phyloP scores from a whole-genome alignment of 2,113 vertebrate genomes.

The Grammomys surdaster region DNA sequence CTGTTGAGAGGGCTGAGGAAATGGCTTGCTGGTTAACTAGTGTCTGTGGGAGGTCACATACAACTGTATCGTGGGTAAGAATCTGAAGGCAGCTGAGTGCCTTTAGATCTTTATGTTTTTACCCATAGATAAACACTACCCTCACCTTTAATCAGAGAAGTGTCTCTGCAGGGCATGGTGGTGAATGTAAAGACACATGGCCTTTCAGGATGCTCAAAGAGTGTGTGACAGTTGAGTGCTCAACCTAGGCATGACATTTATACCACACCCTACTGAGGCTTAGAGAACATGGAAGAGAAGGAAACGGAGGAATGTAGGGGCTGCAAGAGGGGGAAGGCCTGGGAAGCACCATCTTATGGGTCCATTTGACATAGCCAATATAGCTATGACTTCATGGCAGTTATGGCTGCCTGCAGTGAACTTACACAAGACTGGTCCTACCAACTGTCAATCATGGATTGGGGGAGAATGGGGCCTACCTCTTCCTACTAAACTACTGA shows the following conservation, averaged over 20 bases:
- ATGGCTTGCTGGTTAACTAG: background rate
- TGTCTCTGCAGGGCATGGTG: too few relatives aligned
- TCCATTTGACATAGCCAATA: background rate
- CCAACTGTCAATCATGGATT: background rate
- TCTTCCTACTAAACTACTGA: background rate
- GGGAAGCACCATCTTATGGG: background rate
- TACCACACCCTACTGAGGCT: background rate
- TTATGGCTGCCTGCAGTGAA: background rate
- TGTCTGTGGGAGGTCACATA: background rate
- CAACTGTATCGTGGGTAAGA: slow-evolving; percentile 33
- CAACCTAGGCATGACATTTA: background rate
- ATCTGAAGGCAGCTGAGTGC: background rate
- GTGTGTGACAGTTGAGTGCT: background rate
- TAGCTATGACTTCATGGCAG: background rate
- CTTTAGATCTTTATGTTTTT: background rate
- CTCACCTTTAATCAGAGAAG: background rate
- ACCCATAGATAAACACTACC: background rate
- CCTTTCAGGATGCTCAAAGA: background rate
- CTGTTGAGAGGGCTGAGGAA: background rate
- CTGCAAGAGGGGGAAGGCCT: background rate
- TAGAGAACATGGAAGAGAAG: background rate
- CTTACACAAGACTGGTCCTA: background rate
- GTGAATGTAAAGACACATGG: background rate
- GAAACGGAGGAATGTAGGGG: background rate
- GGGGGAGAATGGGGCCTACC: background rate